phyloP scores from a whole-genome alignment of 2,113 vertebrate species.

The Himantopus leucocephalus region DNA sequence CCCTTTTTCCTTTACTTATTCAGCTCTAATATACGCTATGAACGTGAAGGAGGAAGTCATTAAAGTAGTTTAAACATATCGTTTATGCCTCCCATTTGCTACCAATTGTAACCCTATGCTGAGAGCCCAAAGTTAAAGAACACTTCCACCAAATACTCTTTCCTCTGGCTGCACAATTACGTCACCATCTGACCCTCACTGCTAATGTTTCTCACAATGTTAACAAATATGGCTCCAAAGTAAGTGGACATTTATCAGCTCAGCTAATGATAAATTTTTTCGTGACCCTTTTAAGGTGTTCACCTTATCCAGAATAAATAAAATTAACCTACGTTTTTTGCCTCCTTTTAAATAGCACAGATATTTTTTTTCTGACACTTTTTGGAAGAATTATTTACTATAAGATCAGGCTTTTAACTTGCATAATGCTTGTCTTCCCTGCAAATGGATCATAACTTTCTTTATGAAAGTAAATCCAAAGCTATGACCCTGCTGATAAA shows the following conservation, averaged over 20 bases:
- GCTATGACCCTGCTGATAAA: not conserved
- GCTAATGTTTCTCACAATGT: not conserved
- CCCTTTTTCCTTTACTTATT: not conserved
- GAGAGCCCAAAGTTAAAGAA: not conserved
- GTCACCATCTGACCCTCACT: not conserved
- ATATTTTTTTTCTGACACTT: conserved; percentile 23
- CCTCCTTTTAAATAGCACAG: conserved; percentile 34
- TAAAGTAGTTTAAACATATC: conserved; percentile 9
- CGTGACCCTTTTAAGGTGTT: conserved; percentile 53
- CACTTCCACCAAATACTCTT: not conserved
- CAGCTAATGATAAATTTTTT: conserved; percentile 17
- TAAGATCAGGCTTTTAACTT: conserved; percentile 52
- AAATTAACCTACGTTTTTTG: conserved; percentile 20
- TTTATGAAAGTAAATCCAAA: conserved; percentile 31
- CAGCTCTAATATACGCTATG: not conserved
- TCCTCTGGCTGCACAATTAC: not conserved
- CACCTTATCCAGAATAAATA: conserved; percentile 48
- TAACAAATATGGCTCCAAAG: not conserved
- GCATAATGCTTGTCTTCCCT: conserved; percentile 15
- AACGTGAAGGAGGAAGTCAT: not conserved
- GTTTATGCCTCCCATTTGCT: not conserved
- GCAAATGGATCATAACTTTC: conserved; percentile 50
- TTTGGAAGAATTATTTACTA: conserved; percentile 44
- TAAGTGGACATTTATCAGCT: conserved; percentile 12
- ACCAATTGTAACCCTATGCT: not conserved